A percentile compares a stretch with the other conserved stretches of the same genome.
Conservation (phyloP, 2,888 invertebrate genomes). For the Agonum fuliginosum region DNA sequence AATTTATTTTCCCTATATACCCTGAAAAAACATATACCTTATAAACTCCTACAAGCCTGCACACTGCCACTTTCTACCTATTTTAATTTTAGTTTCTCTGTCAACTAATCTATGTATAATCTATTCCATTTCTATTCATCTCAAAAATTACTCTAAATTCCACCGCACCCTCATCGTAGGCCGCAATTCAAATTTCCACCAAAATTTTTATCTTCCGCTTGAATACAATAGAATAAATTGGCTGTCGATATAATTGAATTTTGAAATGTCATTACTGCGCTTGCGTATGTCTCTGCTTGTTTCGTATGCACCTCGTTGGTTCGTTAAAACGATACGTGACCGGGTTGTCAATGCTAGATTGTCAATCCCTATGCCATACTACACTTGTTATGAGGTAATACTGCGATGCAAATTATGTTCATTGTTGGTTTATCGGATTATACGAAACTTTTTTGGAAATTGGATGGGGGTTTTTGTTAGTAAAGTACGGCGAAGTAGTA, state of each 20-base stretch:
- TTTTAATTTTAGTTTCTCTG: too few relatives aligned
- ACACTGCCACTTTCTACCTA: too few relatives aligned
- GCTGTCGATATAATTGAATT: constrained; percentile 12
- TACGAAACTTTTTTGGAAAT: neutral
- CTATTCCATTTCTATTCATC: too few relatives aligned
- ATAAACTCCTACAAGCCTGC: too few relatives aligned
- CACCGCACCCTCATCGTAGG: neutral
- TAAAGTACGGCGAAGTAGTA: too few relatives aligned
- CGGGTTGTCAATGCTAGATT: neutral
- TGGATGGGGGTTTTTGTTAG: too few relatives aligned
- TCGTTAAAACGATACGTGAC: constrained; percentile 14
- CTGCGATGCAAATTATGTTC: neutral
- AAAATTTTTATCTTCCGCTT: constrained; percentile 20
- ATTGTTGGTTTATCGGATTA: constrained; percentile 33
- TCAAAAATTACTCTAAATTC: constrained; percentile 9
- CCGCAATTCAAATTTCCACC: constrained; percentile 14
- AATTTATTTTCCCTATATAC: too few relatives aligned
- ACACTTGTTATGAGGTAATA: constrained; percentile 4
- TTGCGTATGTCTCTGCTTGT: constrained; percentile 7
- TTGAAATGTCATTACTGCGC: constrained; percentile 19
- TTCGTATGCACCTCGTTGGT: constrained; percentile 9
- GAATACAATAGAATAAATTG: constrained; percentile 30
- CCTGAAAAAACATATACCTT: too few relatives aligned
- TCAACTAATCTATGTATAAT: too few relatives aligned
- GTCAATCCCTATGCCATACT: too few relatives aligned